phyloP scores from a whole-genome alignment of 2,797 vertebrate genomes.

The Steatocranus sp. region DNA sequence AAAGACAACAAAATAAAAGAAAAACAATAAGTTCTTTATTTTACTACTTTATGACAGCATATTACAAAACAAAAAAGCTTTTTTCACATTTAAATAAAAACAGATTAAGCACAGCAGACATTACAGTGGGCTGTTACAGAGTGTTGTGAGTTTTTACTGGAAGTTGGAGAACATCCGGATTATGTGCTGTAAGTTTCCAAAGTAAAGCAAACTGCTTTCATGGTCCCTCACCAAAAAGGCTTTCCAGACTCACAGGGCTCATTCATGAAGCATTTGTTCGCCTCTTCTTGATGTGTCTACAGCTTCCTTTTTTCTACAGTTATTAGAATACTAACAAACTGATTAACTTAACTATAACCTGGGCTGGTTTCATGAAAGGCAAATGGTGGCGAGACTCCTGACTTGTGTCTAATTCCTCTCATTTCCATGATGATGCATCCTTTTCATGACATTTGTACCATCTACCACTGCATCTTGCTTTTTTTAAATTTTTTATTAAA shows the following conservation, averaged over 20 bases:
- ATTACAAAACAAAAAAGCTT: constrained; percentile 58
- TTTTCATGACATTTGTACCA: not conserved
- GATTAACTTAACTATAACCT: not conserved
- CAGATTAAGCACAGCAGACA: constrained; percentile 44
- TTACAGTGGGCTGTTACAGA: constrained; percentile 23
- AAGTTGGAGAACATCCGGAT: not conserved
- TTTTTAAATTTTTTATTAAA: not conserved
- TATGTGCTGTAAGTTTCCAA: not conserved
- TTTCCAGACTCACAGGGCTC: constrained; percentile 46
- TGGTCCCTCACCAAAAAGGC: constrained; percentile 35
- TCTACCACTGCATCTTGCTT: not conserved
- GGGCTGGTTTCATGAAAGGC: constrained; percentile 21
- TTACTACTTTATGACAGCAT: constrained; percentile 62
- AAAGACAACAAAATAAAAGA: constrained; percentile 34
- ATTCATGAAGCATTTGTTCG: constrained; percentile 39
- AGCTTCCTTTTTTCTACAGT: not conserved
- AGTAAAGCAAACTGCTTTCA: constrained; percentile 31
- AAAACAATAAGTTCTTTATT: constrained; percentile 64
- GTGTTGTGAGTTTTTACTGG: not conserved
- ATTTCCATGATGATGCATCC: not conserved
- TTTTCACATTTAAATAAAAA: constrained; percentile 75
- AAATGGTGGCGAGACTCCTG: constrained; percentile 13
- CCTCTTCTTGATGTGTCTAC: not conserved
- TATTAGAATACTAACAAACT: not conserved
- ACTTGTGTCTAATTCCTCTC: not conserved